Base-by-base conservation (phyloP, 2,888 invertebrate genomes). In the Stenodera caucasica region DNA sequence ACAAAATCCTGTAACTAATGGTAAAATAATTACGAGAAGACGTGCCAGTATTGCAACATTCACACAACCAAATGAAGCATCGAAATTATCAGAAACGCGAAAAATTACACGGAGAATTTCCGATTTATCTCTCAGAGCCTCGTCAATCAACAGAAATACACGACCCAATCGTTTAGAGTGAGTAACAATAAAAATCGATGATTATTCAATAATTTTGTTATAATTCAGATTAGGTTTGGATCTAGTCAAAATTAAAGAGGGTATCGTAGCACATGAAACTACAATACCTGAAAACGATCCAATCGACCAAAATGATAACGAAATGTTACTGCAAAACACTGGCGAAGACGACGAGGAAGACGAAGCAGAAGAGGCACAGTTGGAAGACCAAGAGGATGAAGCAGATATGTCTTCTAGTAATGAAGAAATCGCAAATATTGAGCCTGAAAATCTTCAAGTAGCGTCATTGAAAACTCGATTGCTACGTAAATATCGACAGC, bases 21-120 rank as follows among this genome's bases (percentile, higher is more conserved):
- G 65, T 55, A 70, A 70, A 59, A 15, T 73, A 73, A 77, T 81
- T 63, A 78, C 81, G 68, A 80, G 79, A 70, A 78, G 84, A 71
- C 78, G 85, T 67, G 84, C 84, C 55, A 85, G 84, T 70, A 83
- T 85, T 62, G 84, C 84, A 7, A 81, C 83, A 55, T 81, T 84
- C 63, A 80, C 81, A 18, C 81, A 83, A 68, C 80, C 81, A 26
- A 45, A 53, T 14, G 63, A 65, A 53, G 54, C 58, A 35, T 29
- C 58, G 30, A 65, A 60, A 60, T 49, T 15, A 23, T 1, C 37
- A 33, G 63, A 55, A 12, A 30, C 54, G 9, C 71, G 72, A 58
- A 78, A 73, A 65, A 69, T 78, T 45, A 70, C 72, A 12, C 71
- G 79, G 52, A 71, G 80, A 66, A 75, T 73, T 11, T 77, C 80